Evolutionary conservation across 2,797 vertebrate species (phyloP).

Genomic region (Thamnophis elegans): DNA sequence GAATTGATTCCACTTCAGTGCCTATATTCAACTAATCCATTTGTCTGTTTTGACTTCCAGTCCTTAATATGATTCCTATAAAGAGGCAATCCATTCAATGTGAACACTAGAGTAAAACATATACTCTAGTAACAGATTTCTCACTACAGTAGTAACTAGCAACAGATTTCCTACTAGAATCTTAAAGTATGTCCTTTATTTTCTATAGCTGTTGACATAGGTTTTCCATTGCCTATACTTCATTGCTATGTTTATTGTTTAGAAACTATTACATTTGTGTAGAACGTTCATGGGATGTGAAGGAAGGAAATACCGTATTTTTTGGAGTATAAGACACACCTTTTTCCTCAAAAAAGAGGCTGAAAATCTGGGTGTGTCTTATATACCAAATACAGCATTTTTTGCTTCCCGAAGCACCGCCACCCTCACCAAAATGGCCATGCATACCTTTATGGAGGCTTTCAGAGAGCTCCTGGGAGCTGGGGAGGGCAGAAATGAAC

Average conservation of each 20-base stretch:
- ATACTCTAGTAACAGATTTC: not conserved
- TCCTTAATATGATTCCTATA: not conserved
- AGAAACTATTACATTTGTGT: not conserved
- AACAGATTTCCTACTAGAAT: not conserved
- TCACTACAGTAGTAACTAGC: not conserved
- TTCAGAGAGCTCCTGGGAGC: too few species aligned
- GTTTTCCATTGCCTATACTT: not conserved
- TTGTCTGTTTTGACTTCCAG: not conserved
- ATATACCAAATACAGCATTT: too few species aligned
- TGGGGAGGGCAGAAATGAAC: too few species aligned
- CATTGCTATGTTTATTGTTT: not conserved
- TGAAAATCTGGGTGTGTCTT: too few species aligned
- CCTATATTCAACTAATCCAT: not conserved
- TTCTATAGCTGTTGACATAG: not conserved
- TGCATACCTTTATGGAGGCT: too few species aligned
- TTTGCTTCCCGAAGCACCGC: too few species aligned
- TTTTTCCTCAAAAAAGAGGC: too few species aligned
- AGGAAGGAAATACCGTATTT: not conserved
- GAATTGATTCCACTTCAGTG: conserved; percentile 3
- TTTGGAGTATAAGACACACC: too few species aligned
- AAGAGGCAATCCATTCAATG: not conserved
- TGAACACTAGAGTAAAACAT: not conserved
- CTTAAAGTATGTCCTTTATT: not conserved
- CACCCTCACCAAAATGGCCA: too few species aligned
- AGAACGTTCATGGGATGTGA: not conserved